These are phyloP conservation scores for Aix galericulata DNA, from an alignment of 2,113 vertebrate species.

Conservation along the genomic window DNA sequence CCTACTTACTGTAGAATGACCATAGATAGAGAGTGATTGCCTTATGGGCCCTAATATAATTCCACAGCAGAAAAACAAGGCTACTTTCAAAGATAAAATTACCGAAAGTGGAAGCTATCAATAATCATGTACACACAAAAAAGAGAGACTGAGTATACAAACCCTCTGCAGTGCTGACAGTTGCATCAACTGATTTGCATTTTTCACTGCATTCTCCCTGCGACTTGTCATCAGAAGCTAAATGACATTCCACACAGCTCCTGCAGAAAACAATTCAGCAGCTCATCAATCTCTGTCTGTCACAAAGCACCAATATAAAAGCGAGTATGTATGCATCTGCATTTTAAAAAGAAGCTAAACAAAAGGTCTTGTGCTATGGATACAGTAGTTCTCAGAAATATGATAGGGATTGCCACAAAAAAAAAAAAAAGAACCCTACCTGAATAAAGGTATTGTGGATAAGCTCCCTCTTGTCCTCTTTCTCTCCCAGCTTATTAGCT, in stretches of 20 bases:
- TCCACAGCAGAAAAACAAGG: neutral
- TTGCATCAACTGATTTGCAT: constrained; percentile 83
- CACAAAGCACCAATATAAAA: constrained; percentile 25
- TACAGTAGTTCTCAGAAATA: constrained; percentile 29
- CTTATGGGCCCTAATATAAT: neutral
- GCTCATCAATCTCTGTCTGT: constrained; percentile 53
- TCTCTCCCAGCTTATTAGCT: constrained; percentile 7
- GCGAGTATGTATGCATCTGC: neutral
- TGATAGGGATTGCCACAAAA: constrained; percentile 52
- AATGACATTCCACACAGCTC: constrained; percentile 92
- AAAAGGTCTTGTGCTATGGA: constrained; percentile 39
- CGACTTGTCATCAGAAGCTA: constrained; percentile 77
- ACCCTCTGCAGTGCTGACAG: constrained; percentile 85
- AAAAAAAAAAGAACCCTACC: neutral
- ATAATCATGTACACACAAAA: neutral
- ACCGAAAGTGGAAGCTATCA: neutral
- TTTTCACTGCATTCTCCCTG: constrained; percentile 81
- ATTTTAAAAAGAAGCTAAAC: constrained; percentile 48
- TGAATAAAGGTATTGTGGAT: constrained; percentile 43
- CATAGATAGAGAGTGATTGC: neutral
- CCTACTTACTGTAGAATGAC: neutral
- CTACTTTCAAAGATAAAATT: constrained; percentile 30
- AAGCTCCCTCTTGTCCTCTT: neutral
- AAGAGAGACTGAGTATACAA: neutral
- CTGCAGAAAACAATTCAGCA: constrained; percentile 78